Evolutionary conservation across 2,888 invertebrate species (phyloP).

Genomic region (Rhodophaea formosa): DNA sequence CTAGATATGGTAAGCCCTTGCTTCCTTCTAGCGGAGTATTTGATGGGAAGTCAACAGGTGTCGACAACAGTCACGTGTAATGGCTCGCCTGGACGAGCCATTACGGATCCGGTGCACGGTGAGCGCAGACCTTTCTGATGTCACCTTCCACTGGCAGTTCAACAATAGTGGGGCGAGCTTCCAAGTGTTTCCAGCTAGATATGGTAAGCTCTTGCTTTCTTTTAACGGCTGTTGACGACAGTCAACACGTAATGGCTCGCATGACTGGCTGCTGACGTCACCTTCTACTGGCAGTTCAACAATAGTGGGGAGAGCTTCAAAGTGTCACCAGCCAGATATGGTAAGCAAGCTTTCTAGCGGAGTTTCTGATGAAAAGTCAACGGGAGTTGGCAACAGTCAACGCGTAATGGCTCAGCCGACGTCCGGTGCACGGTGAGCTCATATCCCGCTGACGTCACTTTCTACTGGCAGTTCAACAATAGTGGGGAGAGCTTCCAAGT

Average conservation of each 20-base stretch:
- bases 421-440: constrained; percentile 92
- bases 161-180: constrained; percentile 94
- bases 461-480: constrained; percentile 95
- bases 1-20: constrained; percentile 63
- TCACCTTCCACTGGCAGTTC: constrained; percentile 93
- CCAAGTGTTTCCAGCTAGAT: constrained; percentile 86
- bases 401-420: too few relatives aligned
- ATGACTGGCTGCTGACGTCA: constrained; percentile 91
- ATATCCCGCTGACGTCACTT: constrained; percentile 91
- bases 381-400: too few relatives aligned
- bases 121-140: constrained; percentile 91
- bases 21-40: not conserved
- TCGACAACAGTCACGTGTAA: too few relatives aligned
- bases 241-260: constrained; percentile 82
- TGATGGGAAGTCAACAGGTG: too few relatives aligned
- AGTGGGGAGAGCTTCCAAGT: constrained; percentile 93
- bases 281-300: constrained; percentile 94
- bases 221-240: too few relatives aligned
- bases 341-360: too few relatives aligned
- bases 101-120: constrained; percentile 91
- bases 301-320: constrained; percentile 93
- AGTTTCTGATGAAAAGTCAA: too few relatives aligned
- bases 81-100: constrained; percentile 91
- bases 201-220: constrained; percentile 46
- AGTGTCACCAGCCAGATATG: constrained; percentile 84